Base-by-base conservation (phyloP, 1,140 invertebrate species). In the Drosophila gunungcola region DNA sequence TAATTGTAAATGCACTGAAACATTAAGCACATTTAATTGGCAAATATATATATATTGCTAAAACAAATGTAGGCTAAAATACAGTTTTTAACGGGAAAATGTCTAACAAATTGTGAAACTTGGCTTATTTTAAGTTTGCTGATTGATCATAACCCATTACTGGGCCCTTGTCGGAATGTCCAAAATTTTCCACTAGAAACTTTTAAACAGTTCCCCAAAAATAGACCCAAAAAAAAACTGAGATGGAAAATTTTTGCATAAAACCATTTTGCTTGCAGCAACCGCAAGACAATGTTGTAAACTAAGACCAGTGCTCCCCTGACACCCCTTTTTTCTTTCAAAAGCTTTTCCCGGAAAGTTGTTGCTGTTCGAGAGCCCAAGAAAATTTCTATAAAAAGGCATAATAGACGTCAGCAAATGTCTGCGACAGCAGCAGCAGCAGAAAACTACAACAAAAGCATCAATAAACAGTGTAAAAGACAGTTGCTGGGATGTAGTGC, bases 391-490 rank as follows among this genome's bases (percentile, higher is more conserved):
- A 88, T 86, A 85, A 88, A 86, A 82, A 88, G 83, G 78, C 82
- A 86, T 81, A 82, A 86, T 88, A 82, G 82, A 88, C 82, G 69
- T 85, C 83, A 88, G 83, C 74, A 85, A 75, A 85, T 78, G 83
- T 86, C 82, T 78, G 73, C 65, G 74, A 48, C 83, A 86, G 82
- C 69, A 64, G 53, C 42, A 74, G 49, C 42, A 74, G 49, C 74
- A 72, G 56, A 53, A 60, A 73, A 75, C 78, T 67, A 60, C 78
- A 74, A 80, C 77, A 88, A 86, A 75, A 73, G 65, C 83, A 82
- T 86, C 82, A 73, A 86, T 86, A 86, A 86, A 88, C 83, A 86
- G 75, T 88, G 75, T 75, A 88, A 78, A 82, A 88, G 83, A 81
- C 83, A 86, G 83, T 86, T 65, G 52, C 51, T 36, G 49, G 54